phyloP scores from a whole-genome alignment of 2,113 vertebrate genomes.

The Erinaceus europaeus region DNA sequence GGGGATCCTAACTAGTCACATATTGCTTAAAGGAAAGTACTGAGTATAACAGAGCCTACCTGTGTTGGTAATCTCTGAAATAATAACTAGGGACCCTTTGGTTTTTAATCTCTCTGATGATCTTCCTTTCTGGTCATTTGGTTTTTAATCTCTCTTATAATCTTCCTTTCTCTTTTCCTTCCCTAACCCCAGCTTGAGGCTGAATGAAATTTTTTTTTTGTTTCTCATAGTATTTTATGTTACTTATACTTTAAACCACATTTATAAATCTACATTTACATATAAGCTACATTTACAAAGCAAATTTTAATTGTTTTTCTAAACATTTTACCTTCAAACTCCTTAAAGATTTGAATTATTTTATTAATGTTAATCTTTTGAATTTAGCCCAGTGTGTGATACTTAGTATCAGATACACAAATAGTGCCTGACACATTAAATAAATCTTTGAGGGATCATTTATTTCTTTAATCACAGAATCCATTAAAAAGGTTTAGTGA shows the following conservation, averaged over 20 bases:
- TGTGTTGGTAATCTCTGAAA: too few species aligned
- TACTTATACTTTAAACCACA: too few species aligned
- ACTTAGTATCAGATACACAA: not conserved
- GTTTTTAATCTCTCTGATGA: not conserved
- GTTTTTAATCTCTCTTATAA: not conserved
- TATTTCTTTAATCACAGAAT: slow-evolving; percentile 18
- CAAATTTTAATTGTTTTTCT: not conserved
- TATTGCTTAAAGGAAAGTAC: too few species aligned
- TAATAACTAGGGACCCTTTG: too few species aligned
- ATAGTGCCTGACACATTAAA: not conserved
- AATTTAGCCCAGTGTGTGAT: too few species aligned
- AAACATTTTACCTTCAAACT: not conserved
- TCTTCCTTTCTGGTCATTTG: not conserved
- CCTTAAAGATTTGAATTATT: not conserved
- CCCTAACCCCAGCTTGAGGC: not conserved
- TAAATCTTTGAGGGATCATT: not conserved
- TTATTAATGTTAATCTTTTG: slow-evolving; percentile 6
- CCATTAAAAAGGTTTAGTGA: slow-evolving; percentile 26
- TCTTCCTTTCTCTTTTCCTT: not conserved
- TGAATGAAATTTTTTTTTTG: slow-evolving; percentile 43
- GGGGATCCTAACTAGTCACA: too few species aligned
- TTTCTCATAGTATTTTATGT: not conserved
- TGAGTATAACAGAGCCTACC: too few species aligned
- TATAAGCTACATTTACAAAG: not conserved
- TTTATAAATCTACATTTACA: too few species aligned